Base-by-base conservation (phyloP, 2,797 vertebrate genomes). In the Thamnophis elegans region DNA sequence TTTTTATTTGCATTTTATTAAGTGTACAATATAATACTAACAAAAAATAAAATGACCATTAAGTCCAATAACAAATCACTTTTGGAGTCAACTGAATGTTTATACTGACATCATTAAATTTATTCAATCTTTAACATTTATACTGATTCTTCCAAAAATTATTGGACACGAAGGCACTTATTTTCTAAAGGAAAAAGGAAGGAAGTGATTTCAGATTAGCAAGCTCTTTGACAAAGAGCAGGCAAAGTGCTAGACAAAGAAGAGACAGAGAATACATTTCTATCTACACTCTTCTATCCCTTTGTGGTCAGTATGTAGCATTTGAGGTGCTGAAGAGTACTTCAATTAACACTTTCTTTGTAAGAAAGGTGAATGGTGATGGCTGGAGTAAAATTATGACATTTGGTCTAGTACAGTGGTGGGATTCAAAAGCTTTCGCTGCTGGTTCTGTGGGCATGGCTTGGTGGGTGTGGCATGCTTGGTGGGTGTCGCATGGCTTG, bases 1-100 rank as follows among this genome's bases (percentile, higher is more conserved):
- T 62, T 89, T 88, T 68, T 73, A 68, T 47, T 51, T 25, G 65
- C n/a, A 36, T 51, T 60, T 90, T 91, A 88, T 87, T 93, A 62
- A 55, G 58, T 62, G 88, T 91, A 62, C 25, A 60, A 60, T 18
- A 88, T 18, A 82, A 73, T 36, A 10, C 8, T 60, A 90, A 60
- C 28, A 28, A 73, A 3, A 82, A n/a, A 60, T 89, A 73, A 87
- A 36, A 56, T 92, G 56, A 65, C 68, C 53, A 51, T 73, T 88
- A 78, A 86, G 25, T 56, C 53, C 55, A 65, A 8, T 47, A 68
- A 36, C 47, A 89, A 89, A 68, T 51, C 25, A n/a, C 90, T 47
- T 6, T 56, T 60, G 56, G 59, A 68, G 36, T 47, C 51, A 92
- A 22, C 28, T 32, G 36, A n/a, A 54, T n/a, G 85, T 88, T 89